phyloP scores from a whole-genome alignment of 2,797 vertebrate species.

The Erethizon dorsatum region DNA sequence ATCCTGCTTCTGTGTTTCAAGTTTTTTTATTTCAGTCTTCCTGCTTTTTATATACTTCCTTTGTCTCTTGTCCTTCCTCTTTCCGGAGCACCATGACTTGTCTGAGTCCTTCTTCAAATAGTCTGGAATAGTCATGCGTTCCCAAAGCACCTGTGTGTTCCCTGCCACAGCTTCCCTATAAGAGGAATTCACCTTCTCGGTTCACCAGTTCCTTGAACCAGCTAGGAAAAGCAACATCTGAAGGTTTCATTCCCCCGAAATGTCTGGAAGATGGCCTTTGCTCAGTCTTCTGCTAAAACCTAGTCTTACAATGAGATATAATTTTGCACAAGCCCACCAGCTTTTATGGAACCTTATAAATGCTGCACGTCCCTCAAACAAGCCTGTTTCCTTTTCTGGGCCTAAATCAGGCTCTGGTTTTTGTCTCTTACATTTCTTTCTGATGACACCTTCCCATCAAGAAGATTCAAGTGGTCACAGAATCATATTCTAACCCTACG shows the following conservation, averaged over 20 bases:
- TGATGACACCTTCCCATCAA: slow-evolving; percentile 27
- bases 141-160: not conserved
- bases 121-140: not conserved
- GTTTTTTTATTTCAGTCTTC: slow-evolving; percentile 78
- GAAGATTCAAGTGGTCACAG: slow-evolving; percentile 32
- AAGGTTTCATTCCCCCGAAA: slow-evolving; percentile 53
- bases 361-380: not conserved
- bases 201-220: not conserved
- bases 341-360: slow-evolving; percentile 68
- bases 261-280: slow-evolving; percentile 66
- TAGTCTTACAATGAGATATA: slow-evolving; percentile 53
- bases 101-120: slow-evolving; percentile 80
- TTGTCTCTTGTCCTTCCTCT: slow-evolving; percentile 82
- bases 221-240: slow-evolving; percentile 16
- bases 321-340: slow-evolving; percentile 73
- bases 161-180: slow-evolving; percentile 35
- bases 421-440: slow-evolving; percentile 50
- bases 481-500: slow-evolving; percentile 37
- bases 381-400: not conserved
- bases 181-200: slow-evolving; percentile 78
- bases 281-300: slow-evolving; percentile 53
- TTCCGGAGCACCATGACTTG: slow-evolving; percentile 57
- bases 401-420: slow-evolving; percentile 9
- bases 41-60: slow-evolving; percentile 78
- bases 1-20: slow-evolving; percentile 80